Evolutionary conservation across 2,113 vertebrate genomes (phyloP), one percentile per base, ranked within the genome.

Genomic region (Amblyopsis rosae): DNA sequence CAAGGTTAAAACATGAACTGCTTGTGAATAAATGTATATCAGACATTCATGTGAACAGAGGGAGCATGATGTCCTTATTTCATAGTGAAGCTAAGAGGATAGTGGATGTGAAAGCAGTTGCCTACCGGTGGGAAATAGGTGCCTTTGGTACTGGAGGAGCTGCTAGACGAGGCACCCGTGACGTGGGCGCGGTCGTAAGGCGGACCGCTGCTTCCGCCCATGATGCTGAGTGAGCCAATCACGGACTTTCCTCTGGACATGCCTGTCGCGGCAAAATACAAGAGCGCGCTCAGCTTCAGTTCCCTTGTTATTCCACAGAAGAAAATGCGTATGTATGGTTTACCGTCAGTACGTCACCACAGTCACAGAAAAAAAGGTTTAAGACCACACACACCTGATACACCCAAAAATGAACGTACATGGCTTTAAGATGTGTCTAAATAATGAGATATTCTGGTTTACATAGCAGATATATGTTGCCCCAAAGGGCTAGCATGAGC

Each of bases 111-210:
- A 51, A 12, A 26, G 17, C 11, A 12, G 48, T 59, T 12, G 7
- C 94, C 94, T 91, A 99, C 98, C 72, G 96, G 95, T 66, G 98
- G 98, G 77, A 98, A 98, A 86, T 97, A 98, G 35, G 96, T 94
- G 80, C 97, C 98, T 90, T 99, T 99, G 82, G 95, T 98, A 86
- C 96, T 98, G 75, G 98, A 98, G 16, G 98, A 99, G 87, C 97
- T 98, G 87, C 96, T 98, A 77, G 98, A 98, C 0, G 98, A 99
- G 0, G 98, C 98, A 45, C 98, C 98, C 0, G 98, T 99, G 57
- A 99, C 96, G 11, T 99, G 98, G 50, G 98, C 96, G 0, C 98
- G 92, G 82, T 98, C 97, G 7, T 98, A 98, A 0, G 96, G 97
- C 0, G 96, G 97, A 0, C 97, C 96, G 0, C 95, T 98, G 92